Percentiles rank a stretch among this genome's conserved stretches.
Conservation (phyloP, 92 coral and sea anemone species). For the Micromussa lordhowensis region DNA sequence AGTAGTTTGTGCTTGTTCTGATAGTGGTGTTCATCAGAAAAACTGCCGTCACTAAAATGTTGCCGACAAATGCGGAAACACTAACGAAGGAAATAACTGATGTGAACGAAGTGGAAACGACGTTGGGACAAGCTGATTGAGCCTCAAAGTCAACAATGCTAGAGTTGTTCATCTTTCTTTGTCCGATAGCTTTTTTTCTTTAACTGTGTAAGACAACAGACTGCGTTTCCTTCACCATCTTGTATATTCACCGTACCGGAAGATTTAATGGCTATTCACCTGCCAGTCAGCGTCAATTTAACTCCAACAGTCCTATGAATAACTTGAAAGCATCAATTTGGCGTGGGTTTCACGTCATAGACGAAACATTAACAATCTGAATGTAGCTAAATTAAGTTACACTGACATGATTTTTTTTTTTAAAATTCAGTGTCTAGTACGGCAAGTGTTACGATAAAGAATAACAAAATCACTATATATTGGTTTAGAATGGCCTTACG, state of each 20-base stretch:
- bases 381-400: too few relatives aligned
- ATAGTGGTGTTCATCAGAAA: background rate
- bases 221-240: background rate
- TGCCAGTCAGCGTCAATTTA: background rate
- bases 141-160: background rate
- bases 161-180: background rate
- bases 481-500: background rate
- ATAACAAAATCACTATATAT: background rate
- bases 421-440: background rate
- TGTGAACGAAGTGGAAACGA: background rate
- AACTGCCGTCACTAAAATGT: background rate
- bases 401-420: too few relatives aligned
- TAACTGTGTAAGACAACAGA: background rate
- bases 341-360: background rate
- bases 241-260: background rate
- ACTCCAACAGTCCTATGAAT: background rate
- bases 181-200: background rate
- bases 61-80: conserved; percentile 3
- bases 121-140: background rate
- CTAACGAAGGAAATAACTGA: conserved; percentile 2
- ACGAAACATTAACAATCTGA: background rate
- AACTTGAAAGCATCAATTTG: background rate
- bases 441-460: background rate
- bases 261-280: background rate
- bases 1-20: conserved; percentile 2